Base-by-base conservation (phyloP, 2,113 vertebrate genomes). In the Setophaga kirtlandii region DNA sequence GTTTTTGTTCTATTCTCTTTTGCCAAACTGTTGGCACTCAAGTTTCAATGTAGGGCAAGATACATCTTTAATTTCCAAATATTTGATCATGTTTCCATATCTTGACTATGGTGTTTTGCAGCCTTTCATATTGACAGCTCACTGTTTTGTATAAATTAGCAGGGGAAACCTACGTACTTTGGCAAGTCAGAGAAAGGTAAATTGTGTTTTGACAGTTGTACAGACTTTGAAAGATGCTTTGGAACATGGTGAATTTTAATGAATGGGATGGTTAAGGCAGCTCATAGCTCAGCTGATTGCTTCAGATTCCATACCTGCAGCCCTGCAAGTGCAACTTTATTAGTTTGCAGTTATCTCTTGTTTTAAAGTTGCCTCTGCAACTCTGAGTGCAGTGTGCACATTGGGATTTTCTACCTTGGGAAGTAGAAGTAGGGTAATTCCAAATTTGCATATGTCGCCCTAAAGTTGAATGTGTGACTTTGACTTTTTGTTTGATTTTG, bases 161-260 rank as follows among this genome's bases (percentile, higher is more conserved):
- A 24, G 49, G 59, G 62, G 71, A 86, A 91, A 75, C 47, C n/a
- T 93, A 58, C 58, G 31, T 35, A 75, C 81, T 83, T 71, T 81
- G 60, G 89, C 84, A 94, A 86, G 65, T 87, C 58, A 27, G 80
- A 42, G 84, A 62, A 90, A 88, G 46, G 70, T 87, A 96, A 91
- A 90, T 91, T 87, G 75, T 95, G 90, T 97, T 97, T 95, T 96
- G 94, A 96, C 93, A 95, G 89, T 90, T 96, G 77, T 81, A 83
- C 55, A 90, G 89, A 47, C 67, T 91, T 85, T 92, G 93, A 95
- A 89, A 89, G 70, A 46, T 84, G 53, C 46, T 87, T 83, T 50
- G 39, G 81, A 91, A 42, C 1, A 20, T 55, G 55, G 47, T 88
- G 94, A 93, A 95, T 95, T 94, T 91, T 91, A 96, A 93, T 95